A percentile compares a stretch with the other conserved stretches of the same genome.
Conservation (phyloP, 2,113 vertebrate genomes). For the Trochalopteron elliotii region DNA sequence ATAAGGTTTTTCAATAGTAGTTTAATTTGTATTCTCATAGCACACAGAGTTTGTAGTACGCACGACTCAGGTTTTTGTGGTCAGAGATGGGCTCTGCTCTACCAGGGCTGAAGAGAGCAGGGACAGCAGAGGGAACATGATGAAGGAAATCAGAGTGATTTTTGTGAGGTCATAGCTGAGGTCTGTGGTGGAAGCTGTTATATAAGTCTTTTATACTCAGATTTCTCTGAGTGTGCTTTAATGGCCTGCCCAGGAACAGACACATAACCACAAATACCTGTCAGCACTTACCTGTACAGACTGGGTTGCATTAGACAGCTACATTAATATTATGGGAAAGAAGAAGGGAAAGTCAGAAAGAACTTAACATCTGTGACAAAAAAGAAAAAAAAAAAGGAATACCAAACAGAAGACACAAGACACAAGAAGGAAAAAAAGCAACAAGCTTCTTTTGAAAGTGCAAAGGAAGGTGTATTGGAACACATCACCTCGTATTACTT, state of each 20-base stretch:
- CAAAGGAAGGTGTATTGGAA: background rate
- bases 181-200: background rate
- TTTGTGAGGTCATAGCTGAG: background rate
- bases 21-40: conserved; percentile 13
- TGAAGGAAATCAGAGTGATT: background rate
- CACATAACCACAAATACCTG: background rate
- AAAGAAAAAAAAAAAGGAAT: no score
- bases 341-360: background rate
- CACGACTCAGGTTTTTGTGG: background rate
- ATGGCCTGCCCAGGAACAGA: background rate
- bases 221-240: background rate
- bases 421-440: background rate
- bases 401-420: background rate
- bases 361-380: background rate
- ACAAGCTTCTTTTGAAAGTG: background rate
- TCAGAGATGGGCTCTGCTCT: background rate
- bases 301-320: background rate
- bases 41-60: background rate
- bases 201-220: background rate
- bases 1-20: background rate
- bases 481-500: background rate
- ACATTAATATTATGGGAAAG: background rate
- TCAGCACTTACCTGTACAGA: background rate
- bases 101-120: background rate
- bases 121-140: background rate